phyloP scores from a whole-genome alignment of 1,140 invertebrate genomes.

The Drosophila equinoxialis region DNA sequence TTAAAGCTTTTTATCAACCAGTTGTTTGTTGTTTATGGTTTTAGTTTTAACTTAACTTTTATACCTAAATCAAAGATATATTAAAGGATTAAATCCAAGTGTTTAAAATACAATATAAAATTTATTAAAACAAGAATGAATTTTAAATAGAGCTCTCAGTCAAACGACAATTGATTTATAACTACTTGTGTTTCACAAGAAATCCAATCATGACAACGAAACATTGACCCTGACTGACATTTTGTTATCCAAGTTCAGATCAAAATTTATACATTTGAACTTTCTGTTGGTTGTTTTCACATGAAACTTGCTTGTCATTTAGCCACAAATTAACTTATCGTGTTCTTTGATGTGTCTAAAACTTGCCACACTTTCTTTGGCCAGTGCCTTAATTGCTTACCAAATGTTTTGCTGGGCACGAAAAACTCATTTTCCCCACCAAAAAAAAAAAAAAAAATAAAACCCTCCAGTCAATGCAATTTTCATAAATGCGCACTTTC shows the following conservation, averaged over 20 bases:
- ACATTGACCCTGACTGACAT: no score
- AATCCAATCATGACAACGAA: no score
- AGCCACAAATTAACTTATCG: slow-evolving; percentile 46
- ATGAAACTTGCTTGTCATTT: slow-evolving; percentile 30
- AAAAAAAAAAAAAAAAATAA: slow-evolving; percentile 7
- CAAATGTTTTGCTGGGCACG: slow-evolving; percentile 48
- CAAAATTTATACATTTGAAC: neutral
- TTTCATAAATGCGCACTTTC: slow-evolving; percentile 71
- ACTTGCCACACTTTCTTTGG: slow-evolving; percentile 59
- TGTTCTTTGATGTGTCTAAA: slow-evolving; percentile 28
- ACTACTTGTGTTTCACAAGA: no score
- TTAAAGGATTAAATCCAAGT: no score
- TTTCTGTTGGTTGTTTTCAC: neutral
- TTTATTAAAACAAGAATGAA: no score
- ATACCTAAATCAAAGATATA: no score
- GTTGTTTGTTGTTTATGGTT: no score
- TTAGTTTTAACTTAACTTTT: no score
- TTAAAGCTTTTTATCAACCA: no score
- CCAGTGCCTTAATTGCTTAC: slow-evolving; percentile 46
- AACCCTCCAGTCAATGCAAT: slow-evolving; percentile 48
- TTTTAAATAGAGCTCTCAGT: no score
- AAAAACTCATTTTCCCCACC: slow-evolving; percentile 45
- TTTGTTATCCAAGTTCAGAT: neutral
- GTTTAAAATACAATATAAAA: no score
- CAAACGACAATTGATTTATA: no score